Percentiles rank a stretch among this genome's conserved stretches.
Evolutionary conservation across 1,140 invertebrate genomes (phyloP).

Genomic region (Campoletis sonorensis): DNA sequence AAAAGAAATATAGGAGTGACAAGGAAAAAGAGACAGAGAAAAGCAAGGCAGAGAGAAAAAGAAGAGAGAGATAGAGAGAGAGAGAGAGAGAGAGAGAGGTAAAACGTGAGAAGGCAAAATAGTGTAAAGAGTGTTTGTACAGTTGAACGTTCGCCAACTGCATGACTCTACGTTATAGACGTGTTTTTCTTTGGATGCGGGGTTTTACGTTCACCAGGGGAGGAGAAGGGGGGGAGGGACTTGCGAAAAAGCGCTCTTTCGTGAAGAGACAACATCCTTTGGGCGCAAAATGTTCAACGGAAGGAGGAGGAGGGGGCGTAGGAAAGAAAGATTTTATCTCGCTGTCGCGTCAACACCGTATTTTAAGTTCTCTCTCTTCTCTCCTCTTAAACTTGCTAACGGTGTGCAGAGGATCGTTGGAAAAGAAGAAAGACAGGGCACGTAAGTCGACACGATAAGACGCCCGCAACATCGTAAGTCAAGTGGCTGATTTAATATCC

Average conservation of each 20-base stretch:
- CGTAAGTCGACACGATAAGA: conserved; percentile 55
- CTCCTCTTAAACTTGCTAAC: conserved; percentile 28
- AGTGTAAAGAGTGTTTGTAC: conserved; percentile 26
- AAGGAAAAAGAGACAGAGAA: not conserved
- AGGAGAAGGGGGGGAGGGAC: too few species aligned
- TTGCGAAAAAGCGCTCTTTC: conserved; percentile 3
- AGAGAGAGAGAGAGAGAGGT: not conserved
- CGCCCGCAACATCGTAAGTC: conserved; percentile 47
- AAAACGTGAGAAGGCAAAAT: conserved; percentile 25
- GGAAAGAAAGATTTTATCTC: conserved; percentile 21
- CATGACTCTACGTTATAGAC: not conserved
- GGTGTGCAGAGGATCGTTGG: conserved; percentile 45
- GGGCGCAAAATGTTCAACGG: conserved; percentile 20
- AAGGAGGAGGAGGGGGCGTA: not conserved
- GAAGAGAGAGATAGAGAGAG: not conserved
- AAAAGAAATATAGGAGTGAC: not conserved
- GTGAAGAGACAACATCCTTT: conserved; percentile 19
- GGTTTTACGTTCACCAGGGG: conserved; percentile 31
- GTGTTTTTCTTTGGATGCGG: conserved; percentile 2
- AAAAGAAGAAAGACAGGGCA: conserved; percentile 46
- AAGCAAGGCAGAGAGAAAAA: too few species aligned
- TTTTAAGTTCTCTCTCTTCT: conserved; percentile 21
- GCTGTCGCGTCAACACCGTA: conserved; percentile 31
- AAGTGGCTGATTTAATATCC: conserved; percentile 44
- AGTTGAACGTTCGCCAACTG: conserved; percentile 31